Evolutionary conservation across 2,113 vertebrate genomes (phyloP).

Genomic region (Archocentrus centrarchus): DNA sequence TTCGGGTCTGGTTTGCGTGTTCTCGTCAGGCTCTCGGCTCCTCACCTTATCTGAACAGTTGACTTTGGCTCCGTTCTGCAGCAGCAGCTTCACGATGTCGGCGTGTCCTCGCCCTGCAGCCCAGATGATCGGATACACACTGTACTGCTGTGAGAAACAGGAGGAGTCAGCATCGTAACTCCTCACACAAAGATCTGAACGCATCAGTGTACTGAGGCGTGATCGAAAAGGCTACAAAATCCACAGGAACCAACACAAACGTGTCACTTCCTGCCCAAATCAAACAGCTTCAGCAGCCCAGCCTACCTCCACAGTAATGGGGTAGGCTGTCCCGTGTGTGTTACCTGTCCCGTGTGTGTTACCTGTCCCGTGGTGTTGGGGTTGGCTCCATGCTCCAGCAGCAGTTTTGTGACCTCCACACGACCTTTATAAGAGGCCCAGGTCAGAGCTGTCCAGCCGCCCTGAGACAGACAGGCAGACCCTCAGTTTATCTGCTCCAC

Average conservation of each 20-base stretch:
- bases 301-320: no score
- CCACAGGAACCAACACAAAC: neutral
- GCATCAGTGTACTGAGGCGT: neutral
- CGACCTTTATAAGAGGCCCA: conserved; percentile 96
- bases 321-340: neutral
- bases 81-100: conserved; percentile 89
- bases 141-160: conserved; percentile 87
- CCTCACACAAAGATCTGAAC: neutral
- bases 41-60: conserved; percentile 98
- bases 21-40: neutral
- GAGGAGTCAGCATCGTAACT: neutral
- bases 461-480: conserved; percentile 75
- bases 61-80: conserved; percentile 92
- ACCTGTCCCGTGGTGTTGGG: conserved; percentile 93
- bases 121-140: conserved; percentile 98
- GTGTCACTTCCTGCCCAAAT: no score
- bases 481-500: neutral
- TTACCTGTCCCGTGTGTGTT: no score
- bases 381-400: conserved; percentile 92
- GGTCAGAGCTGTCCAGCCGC: conserved; percentile 97
- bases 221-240: neutral
- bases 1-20: neutral
- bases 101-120: conserved; percentile 93
- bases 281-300: no score
- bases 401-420: conserved; percentile 85